Evolutionary conservation across 2,888 invertebrate species (phyloP), one percentile per base, ranked within the genome.

Genomic region (Thymelicus lineola): DNA sequence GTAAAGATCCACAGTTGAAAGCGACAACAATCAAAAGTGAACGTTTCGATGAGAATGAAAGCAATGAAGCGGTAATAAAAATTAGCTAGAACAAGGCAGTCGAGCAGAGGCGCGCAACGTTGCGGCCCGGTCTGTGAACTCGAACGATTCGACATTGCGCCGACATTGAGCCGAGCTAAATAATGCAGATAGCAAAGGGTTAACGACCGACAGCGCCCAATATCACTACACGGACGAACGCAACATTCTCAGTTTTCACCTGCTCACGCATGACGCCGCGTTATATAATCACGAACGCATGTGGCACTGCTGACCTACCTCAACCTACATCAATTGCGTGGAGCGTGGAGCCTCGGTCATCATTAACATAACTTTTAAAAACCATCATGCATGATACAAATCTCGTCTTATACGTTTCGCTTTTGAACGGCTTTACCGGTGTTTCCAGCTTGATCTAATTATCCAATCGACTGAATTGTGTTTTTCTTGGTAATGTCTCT

Each of bases 121-220:
- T 84, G 85, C 85, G 77, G 80, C 85, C 82, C 80, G 91, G 92
- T 91, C 90, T 87, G 81, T 90, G 91, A 91, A 91, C 92, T 87
- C 88, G 83, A 82, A 85, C 84, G 86, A 82, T 84, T 87, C 91
- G 93, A 93, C 93, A 91, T 93, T 93, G 92, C 83, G 86, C 83
- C 90, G 92, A 87, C 92, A 90, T 92, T 93, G 89, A 85, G 89
- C 82, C 88, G 87, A 85, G 89, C 91, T 86, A 89, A 92, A 91
- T 90, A 90, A 90, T 89, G 89, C 87, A 91, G 93, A 93, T 93
- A 93, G 90, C 90, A 82, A 80, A 84, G 82, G 91, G 89, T 91
- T 86, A 86, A 88, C 87, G 93, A 89, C 92, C 93, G 90, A 86
- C 90, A 87, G 84, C 88, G 86, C 89, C 89, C 90, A 91, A 91